Base-by-base conservation (phyloP, 2,797 vertebrate species). In the Passerculus sandwichensis region DNA sequence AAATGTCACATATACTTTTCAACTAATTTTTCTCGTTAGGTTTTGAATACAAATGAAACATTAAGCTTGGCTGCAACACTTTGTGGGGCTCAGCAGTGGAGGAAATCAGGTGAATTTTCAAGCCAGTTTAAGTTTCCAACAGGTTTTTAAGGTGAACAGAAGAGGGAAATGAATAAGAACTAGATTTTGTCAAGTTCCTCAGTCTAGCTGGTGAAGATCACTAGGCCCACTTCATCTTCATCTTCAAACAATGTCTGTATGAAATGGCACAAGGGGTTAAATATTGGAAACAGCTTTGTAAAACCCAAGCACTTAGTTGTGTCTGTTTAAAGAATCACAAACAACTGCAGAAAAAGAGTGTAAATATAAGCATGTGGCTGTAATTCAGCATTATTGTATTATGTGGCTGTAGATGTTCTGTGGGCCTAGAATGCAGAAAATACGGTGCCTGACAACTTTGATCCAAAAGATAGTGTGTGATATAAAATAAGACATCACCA, bases 1-100 rank as follows among this genome's bases (percentile, higher is more conserved):
- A 96, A 97, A 97, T 90, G 92, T 84, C 85, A 78, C 86, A 93
- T 97, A 85, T 96, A 82, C 64, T 94, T 88, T 72, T 65, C 29
- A 83, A 71, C 51, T 56, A 34, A 75, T 89, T 91, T 93, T 88
- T 90, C 60, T 72, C 13, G 0, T 75, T 45, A 75, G 18, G 21
- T 62, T 93, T 62, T 75, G 76, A 82, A 69, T 61, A 45, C n/a
- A 76, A 80, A 71, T 4, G 15, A 85, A 83, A 19, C n/a, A 60
- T 50, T 86, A 30, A 18, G 32, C 32, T 85, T 91, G 73, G 45
- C 64, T 77, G 42, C 42, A 69, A 22, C 15, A 13, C 27, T 79
- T 66, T 42, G 48, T 75, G 44, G 21, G 21, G 30, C 85, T 40
- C 61, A 47, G 45, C 59, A 54, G 36, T 48, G 73, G 36, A 67